Conservation (phyloP, 2,888 invertebrate species). For the Altica lythri region DNA sequence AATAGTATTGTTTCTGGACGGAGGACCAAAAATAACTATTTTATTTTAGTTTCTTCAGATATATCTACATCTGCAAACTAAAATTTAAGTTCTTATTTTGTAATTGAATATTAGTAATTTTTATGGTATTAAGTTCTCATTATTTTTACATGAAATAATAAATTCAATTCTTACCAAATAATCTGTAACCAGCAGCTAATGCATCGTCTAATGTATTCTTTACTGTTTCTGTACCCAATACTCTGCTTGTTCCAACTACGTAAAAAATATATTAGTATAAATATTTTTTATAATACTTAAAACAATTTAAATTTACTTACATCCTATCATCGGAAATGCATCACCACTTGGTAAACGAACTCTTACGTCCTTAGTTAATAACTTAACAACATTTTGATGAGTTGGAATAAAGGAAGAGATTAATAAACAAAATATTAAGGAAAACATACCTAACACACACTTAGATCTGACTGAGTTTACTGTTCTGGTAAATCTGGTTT, state of each 20-base stretch:
- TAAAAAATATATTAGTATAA: constrained; percentile 8
- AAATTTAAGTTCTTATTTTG: too few species aligned
- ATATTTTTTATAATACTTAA: too few species aligned
- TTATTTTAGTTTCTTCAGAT: too few species aligned
- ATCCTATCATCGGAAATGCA: constrained; percentile 63
- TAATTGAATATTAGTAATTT: too few species aligned
- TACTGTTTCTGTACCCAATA: constrained; percentile 61
- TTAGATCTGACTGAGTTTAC: too few species aligned
- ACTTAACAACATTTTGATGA: neutral
- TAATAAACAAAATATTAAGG: neutral
- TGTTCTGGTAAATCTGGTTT: too few species aligned
- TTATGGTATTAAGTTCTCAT: too few species aligned
- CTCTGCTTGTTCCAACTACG: constrained; percentile 73
- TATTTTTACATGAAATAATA: too few species aligned
- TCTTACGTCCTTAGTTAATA: constrained; percentile 42
- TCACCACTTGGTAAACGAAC: constrained; percentile 57
- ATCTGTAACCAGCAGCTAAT: constrained; percentile 69
- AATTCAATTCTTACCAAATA: constrained; percentile 71
- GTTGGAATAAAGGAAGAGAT: neutral
- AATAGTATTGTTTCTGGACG: too few species aligned
- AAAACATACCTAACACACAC: too few species aligned
- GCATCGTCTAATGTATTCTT: constrained; percentile 66
- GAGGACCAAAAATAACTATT: too few species aligned
- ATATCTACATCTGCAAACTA: too few species aligned
- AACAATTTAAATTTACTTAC: constrained; percentile 53